These are phyloP conservation scores for Rynchops niger DNA, from an alignment of 2,113 vertebrate species.

Conservation along the genomic window DNA sequence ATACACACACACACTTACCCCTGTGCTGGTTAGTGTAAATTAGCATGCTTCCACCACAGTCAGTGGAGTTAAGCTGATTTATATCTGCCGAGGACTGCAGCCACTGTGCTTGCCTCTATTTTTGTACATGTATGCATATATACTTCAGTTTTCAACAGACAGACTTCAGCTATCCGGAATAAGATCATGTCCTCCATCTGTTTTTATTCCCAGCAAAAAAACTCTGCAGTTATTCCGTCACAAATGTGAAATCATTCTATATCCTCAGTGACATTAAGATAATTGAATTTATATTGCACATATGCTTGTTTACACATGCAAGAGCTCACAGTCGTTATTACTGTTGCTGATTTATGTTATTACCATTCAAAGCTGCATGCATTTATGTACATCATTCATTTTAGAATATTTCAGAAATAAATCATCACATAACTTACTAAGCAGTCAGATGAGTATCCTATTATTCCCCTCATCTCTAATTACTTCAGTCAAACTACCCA, in stretches of 20 bases:
- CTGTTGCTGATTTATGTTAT: conserved; percentile 5
- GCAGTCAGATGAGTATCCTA: background rate
- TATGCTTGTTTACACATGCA: conserved; percentile 38
- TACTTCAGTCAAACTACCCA: background rate
- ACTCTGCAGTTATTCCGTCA: background rate
- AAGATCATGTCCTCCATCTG: conserved; percentile 1
- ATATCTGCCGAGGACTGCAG: background rate
- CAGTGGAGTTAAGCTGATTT: background rate
- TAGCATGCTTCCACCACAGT: background rate
- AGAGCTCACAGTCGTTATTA: conserved; percentile 10
- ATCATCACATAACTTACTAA: background rate
- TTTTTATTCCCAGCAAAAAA: background rate
- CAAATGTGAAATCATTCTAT: conserved; percentile 39
- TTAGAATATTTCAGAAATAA: conserved; percentile 17
- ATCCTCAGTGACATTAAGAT: conserved; percentile 6
- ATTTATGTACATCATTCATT: conserved; percentile 1
- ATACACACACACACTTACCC: background rate
- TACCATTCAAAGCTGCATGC: background rate
- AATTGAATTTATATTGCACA: conserved; percentile 55
- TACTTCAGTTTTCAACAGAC: background rate
- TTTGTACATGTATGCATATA: background rate
- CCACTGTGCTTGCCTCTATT: background rate
- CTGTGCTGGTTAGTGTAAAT: background rate
- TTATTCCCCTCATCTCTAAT: background rate
- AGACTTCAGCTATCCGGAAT: background rate